Conservation (phyloP, 2,797 vertebrate genomes). For the Mallotus villosus region DNA sequence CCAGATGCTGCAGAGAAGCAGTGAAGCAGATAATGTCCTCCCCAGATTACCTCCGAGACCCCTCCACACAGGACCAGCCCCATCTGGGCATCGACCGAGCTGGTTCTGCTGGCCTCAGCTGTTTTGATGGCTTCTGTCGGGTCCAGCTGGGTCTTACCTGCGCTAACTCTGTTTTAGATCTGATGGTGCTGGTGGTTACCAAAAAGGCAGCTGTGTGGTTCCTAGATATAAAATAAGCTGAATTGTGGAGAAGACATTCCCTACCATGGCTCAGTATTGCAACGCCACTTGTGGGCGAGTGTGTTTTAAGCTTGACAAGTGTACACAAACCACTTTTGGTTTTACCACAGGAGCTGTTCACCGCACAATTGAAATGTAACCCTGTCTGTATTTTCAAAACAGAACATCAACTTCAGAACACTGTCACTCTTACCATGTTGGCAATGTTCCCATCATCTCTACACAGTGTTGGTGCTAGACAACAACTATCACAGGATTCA, state of each 20-base stretch:
- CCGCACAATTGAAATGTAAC: not conserved
- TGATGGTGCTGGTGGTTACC: not conserved
- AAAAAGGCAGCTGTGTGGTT: not conserved
- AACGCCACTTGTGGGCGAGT: no score
- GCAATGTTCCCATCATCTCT: constrained; percentile 14
- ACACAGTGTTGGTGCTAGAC: constrained; percentile 3
- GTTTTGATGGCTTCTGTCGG: not conserved
- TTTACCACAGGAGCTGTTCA: no score
- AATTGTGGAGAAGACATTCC: no score
- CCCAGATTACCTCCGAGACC: constrained; percentile 70
- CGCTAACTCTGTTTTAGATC: not conserved
- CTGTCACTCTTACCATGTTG: not conserved
- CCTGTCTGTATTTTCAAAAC: not conserved
- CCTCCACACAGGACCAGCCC: constrained; percentile 60
- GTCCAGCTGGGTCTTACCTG: not conserved
- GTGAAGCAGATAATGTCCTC: constrained; percentile 66
- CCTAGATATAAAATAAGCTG: not conserved
- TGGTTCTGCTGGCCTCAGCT: constrained; percentile 51
- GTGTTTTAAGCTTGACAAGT: no score
- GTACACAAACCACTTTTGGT: no score
- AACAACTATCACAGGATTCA: constrained; percentile 9
- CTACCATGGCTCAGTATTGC: no score
- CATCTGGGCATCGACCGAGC: constrained; percentile 66
- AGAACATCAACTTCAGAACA: not conserved
- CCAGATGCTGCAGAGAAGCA: constrained; percentile 61